Base-by-base conservation (phyloP, 2,888 invertebrate species). In the Dermolepida albohirtum region DNA sequence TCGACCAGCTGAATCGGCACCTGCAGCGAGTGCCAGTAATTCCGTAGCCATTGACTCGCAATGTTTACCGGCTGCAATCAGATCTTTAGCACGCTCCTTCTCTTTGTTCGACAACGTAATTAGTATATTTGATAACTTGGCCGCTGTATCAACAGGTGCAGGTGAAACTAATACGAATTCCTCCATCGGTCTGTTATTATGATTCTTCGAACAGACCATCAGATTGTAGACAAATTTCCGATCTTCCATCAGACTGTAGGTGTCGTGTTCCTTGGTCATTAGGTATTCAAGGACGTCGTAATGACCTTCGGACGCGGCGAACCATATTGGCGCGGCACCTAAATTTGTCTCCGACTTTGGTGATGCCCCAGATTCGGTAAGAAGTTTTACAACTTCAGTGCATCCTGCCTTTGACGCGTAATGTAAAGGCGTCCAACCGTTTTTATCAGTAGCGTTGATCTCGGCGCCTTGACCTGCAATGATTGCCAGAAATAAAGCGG, bases 21-120 rank as follows among this genome's bases (percentile, higher is more conserved):
- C 96, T 1, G 97, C 95, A 0, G 97, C 97, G 59, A 98, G 86
- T 0, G 97, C 96, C 70, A 98, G 83, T 68, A 99, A 84, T 79
- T 99, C 98, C 0, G 97, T 97, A 4, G 98, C 99, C 96, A 99
- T 97, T 17, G 91, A 90, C 84, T 99, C 98, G 82, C 98, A 98
- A 84, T 95, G 97, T 80, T 95, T 95, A 7, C 97, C 96, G 41
- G 98, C 98, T 27, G 94, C 93, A 78, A 96, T 93, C 74, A 99
- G 87, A 85, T 99, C 99, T 85, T 95, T 95, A 70, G 98, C 96
- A 81, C 99, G 88, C 85, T 99, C 99, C 86, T 99, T 98, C 85
- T 98, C 98, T 86, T 96, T 97, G 72, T 92, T 92, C 10, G 97
- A 96, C 73, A 97, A 86, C 73, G 88, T 90, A 69, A 95, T 92